Evolutionary conservation across 23 tunicate species (phyloP).

Genomic region (Clavelina lepadiformis): DNA sequence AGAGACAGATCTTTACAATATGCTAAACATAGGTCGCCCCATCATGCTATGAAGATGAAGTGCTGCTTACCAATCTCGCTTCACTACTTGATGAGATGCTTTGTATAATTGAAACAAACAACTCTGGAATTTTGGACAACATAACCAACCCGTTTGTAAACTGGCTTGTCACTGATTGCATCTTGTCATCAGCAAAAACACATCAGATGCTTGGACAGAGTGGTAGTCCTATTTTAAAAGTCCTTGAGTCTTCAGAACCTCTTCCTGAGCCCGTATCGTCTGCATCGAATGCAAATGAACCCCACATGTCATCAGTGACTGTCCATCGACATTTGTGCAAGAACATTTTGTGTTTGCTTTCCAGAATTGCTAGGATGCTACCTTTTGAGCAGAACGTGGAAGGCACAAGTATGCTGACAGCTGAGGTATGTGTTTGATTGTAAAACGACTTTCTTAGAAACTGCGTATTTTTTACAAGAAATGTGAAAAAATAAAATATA

Average conservation of each 20-base stretch:
- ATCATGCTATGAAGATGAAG: slow-evolving; percentile 69
- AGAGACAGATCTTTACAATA: neutral
- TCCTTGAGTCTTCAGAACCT: slow-evolving; percentile 58
- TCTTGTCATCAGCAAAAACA: slow-evolving; percentile 9
- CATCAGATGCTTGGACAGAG: slow-evolving; percentile 14
- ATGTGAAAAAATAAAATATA: too few relatives aligned
- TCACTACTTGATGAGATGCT: slow-evolving; percentile 48
- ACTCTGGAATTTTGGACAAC: neutral
- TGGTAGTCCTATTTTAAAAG: slow-evolving; percentile 46
- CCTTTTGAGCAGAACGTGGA: neutral
- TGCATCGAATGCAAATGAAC: neutral
- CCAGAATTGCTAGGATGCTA: slow-evolving; percentile 36
- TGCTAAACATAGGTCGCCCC: slow-evolving; percentile 36
- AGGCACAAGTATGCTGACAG: too few relatives aligned
- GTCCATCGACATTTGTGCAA: slow-evolving; percentile 61
- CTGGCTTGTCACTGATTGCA: slow-evolving; percentile 33
- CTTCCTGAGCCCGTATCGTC: slow-evolving; percentile 34
- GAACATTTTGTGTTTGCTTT: slow-evolving; percentile 46
- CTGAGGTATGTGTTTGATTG: too few relatives aligned
- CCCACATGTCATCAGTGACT: slow-evolving; percentile 31
- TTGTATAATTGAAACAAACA: slow-evolving; percentile 10
- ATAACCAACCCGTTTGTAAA: slow-evolving; percentile 9
- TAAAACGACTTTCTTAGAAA: too few relatives aligned
- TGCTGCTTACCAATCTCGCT: slow-evolving; percentile 43
- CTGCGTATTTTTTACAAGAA: too few relatives aligned